Evolutionary conservation across 2,797 vertebrate genomes (phyloP), one percentile per base, ranked within the genome.

Genomic region (Pseudochaenichthys georgianus): DNA sequence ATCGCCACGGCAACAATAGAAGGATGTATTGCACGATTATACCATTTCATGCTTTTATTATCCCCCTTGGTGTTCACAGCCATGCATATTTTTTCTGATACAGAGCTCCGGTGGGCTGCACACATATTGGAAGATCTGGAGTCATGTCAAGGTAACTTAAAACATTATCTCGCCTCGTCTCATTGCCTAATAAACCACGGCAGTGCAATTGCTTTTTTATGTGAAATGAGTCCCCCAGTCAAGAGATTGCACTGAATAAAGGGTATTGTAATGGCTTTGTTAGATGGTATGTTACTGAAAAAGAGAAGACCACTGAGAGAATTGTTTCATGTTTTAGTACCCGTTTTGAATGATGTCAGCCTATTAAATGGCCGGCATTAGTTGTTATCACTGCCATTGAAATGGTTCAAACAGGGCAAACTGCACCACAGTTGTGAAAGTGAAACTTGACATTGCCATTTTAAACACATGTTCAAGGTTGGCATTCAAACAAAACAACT

Each of bases 181-280:
- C 13, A 65, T 69, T 34, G 61, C 43, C 13, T 31, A 50, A 45
- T 5, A n/a, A 48, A n/a, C 34, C 1, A 17, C 66, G 2, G 28
- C 70, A 52, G 71, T 46, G 63, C 41, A 66, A 21, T 57, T 9
- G 4, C 3, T 46, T n/a, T 64, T 54, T 54, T 34, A 55, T 10
- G 48, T 28, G 57, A 16, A 21, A 7, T 41, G 19, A 68, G 64
- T 58, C 11, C 21, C 17, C 11, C 1, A 43, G 46, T 57, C 52
- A 8, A 5, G 23, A 6, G 65, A 15, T 23, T 1, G 3, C 6
- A 2, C 17, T 51, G 34, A 68, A 46, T 61, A 45, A 38, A 52
- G 46, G 17, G 19, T 21, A 15, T 16, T 45, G 11, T 58, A 19
- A 42, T 46, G 51, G 54, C 21, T 60, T 23, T 17, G 47, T n/a